Evolutionary conservation across 2,888 invertebrate species (phyloP), one percentile per base, ranked within the genome.

Genomic region (Rhingia rostrata): DNA sequence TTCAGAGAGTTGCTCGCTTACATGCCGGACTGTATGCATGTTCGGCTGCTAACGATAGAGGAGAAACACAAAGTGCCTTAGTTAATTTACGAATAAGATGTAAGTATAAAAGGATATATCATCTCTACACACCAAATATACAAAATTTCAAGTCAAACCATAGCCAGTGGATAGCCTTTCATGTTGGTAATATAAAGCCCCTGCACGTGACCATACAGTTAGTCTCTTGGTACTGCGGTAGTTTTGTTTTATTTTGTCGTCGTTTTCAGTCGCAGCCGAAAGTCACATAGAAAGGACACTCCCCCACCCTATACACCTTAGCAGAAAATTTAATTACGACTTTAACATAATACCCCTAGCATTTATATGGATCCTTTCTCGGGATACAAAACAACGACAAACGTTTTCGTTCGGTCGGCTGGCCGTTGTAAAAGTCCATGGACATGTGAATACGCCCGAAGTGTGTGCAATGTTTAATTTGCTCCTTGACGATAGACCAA

Each of bases 11-110:
- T 88, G 95, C 95, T 39, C 93, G 96, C 72, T 94, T 95, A 89
- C 95, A 97, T 88, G 95, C 96, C 82, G 97, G 97, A 4, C 94
- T 95, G 88, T 97, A 97, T 92, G 95, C 96, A 80, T 97, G 97
- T 90, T 92, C 95, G 74, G 97, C 97, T 30, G 95, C 95, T 87
- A 97, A 97, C 91, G 94, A 95, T 72, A 93, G 95, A 64, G 97
- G 97, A 10, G 96, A 96, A 91, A 96, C 96, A 4, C 94, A 95
- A 85, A 96, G 96, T 89, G 94, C 95, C 75, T 93, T 95, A 63
- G 96, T 96, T 35, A 93, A 94, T 88, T 93, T 97, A 32, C 94
- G 96, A 88, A 96, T 97, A 90, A 95, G 96, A 91, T 97, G 97
- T 97, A 92, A 95, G 96, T 95, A 87, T 72, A 72, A 88, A 45